phyloP scores from a whole-genome alignment of 2,888 invertebrate genomes.

The Polymixis flavicincta region DNA sequence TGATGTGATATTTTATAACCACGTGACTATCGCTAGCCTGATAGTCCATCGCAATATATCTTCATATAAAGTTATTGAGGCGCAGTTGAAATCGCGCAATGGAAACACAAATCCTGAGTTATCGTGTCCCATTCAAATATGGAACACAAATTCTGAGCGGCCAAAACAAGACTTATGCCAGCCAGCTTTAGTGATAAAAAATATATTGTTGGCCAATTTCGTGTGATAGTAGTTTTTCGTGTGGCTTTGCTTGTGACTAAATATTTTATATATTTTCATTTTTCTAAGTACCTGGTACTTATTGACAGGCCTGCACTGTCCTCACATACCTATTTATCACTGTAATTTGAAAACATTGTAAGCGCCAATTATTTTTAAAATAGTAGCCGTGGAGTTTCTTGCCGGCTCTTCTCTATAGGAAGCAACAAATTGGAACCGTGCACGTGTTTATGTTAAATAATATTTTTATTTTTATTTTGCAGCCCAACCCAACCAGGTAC shows the following conservation, averaged over 20 bases:
- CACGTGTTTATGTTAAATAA: too few relatives aligned
- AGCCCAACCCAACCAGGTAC: too few relatives aligned
- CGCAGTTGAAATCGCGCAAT: constrained; percentile 37
- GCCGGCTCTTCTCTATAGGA: too few relatives aligned
- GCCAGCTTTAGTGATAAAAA: constrained; percentile 34
- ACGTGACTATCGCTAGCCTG: constrained; percentile 2
- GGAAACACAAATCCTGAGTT: constrained; percentile 51
- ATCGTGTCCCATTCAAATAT: constrained; percentile 27
- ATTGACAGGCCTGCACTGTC: too few relatives aligned
- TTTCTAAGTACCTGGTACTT: too few relatives aligned
- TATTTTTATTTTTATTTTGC: too few relatives aligned
- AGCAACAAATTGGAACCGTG: too few relatives aligned
- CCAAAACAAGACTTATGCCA: constrained; percentile 28
- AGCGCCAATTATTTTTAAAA: too few relatives aligned
- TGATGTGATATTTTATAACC: constrained; percentile 10
- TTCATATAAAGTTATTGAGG: constrained; percentile 22
- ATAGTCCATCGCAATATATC: constrained; percentile 42
- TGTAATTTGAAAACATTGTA: too few relatives aligned
- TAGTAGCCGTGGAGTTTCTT: too few relatives aligned
- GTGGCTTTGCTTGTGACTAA: neutral
- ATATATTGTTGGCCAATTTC: constrained; percentile 14
- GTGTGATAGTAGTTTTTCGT: neutral
- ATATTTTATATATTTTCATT: too few relatives aligned
- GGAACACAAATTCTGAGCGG: constrained; percentile 25
- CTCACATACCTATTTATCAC: too few relatives aligned